Conservation (phyloP, 1,140 invertebrate genomes). For the Medauroidea extradentata region DNA sequence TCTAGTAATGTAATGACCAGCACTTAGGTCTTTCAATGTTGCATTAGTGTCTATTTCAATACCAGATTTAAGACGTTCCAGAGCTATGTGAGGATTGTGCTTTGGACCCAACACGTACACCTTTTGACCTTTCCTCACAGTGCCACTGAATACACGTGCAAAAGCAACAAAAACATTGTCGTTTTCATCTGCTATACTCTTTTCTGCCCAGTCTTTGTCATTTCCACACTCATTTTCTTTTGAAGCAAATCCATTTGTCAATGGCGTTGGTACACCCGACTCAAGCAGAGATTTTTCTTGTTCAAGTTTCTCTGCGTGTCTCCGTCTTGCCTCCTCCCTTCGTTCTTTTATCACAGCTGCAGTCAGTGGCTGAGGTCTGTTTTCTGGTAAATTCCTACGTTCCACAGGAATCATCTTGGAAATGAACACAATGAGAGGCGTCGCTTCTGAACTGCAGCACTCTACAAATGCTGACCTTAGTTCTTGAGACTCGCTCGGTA, state of each 20-base stretch:
- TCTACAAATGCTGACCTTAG: slow-evolving; percentile 72
- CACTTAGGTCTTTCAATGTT: slow-evolving; percentile 61
- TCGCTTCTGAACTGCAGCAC: slow-evolving; percentile 61
- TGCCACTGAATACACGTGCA: slow-evolving; percentile 90
- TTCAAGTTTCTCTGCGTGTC: slow-evolving; percentile 48
- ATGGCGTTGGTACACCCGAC: too few species aligned
- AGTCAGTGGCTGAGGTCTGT: slow-evolving; percentile 67
- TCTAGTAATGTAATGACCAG: slow-evolving; percentile 58
- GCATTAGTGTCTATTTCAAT: slow-evolving; percentile 48
- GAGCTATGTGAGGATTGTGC: slow-evolving; percentile 67
- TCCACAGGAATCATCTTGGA: slow-evolving; percentile 91
- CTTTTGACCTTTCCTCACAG: slow-evolving; percentile 67
- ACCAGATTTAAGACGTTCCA: slow-evolving; percentile 39
- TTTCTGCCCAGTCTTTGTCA: too few species aligned
- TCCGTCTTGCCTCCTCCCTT: slow-evolving; percentile 62
- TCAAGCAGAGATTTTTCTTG: not conserved
- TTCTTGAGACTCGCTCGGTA: slow-evolving; percentile 63
- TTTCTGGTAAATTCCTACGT: slow-evolving; percentile 62
- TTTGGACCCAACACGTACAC: slow-evolving; percentile 86
- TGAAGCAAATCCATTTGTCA: too few species aligned
- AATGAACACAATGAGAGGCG: slow-evolving; percentile 83
- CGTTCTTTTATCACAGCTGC: slow-evolving; percentile 67
- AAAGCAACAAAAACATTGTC: slow-evolving; percentile 85
- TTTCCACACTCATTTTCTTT: too few species aligned
- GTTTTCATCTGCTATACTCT: slow-evolving; percentile 33